These are phyloP conservation scores for Trypoxylus dichotomus DNA, from an alignment of 1,140 invertebrate genomes.

Conservation along the genomic window DNA sequence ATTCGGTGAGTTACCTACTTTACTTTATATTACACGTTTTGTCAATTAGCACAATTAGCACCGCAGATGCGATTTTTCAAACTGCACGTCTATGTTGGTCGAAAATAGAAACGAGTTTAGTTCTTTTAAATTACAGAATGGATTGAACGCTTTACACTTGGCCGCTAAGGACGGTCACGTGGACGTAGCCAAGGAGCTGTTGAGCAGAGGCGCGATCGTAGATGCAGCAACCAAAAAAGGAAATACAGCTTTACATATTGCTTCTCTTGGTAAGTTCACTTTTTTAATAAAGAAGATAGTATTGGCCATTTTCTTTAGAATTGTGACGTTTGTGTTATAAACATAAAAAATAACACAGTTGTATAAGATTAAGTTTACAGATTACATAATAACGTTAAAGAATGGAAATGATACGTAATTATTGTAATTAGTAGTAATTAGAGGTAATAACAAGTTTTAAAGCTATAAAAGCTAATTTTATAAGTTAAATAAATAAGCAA, in stretches of 20 bases:
- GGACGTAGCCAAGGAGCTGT: constrained; percentile 88
- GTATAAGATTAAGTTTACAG: too few species aligned
- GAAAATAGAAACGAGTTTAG: neutral
- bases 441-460: too few species aligned
- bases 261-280: constrained; percentile 75
- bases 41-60: neutral
- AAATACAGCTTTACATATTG: constrained; percentile 99
- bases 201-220: constrained; percentile 87
- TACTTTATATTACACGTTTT: neutral
- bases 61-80: neutral
- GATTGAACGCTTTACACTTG: constrained; percentile 95
- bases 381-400: too few species aligned
- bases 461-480: too few species aligned
- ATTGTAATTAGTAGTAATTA: too few species aligned
- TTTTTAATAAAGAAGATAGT: neutral
- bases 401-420: too few species aligned
- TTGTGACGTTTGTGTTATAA: too few species aligned
- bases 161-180: constrained; percentile 98
- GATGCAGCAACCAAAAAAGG: constrained; percentile 99
- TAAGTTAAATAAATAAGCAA: too few species aligned
- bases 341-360: too few species aligned
- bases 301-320: too few species aligned
- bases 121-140: constrained; percentile 71
- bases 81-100: neutral
- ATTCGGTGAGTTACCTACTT: constrained; percentile 75